These are phyloP conservation scores for Ecdyonurus torrentis DNA, from an alignment of 2,888 invertebrate genomes.

Conservation along the genomic window DNA sequence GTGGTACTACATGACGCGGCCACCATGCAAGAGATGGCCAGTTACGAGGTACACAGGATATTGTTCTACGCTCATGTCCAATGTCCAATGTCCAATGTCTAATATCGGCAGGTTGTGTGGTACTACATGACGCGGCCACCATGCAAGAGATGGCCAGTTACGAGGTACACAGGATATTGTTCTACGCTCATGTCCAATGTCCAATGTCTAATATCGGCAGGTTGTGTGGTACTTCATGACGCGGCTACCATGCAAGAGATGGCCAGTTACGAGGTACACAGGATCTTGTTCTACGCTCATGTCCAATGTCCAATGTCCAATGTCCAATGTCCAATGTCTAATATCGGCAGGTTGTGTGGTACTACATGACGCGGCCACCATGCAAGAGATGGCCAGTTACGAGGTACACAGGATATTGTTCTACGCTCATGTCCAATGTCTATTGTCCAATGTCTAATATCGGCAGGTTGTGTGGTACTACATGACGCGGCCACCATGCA, in stretches of 20 bases:
- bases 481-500: slow-evolving; percentile 64
- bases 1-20: slow-evolving; percentile 46
- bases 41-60: slow-evolving; percentile 83
- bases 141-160: slow-evolving; percentile 74
- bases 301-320: too few species aligned
- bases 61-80: slow-evolving; percentile 90
- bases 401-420: slow-evolving; percentile 85
- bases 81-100: too few species aligned
- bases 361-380: slow-evolving; percentile 55
- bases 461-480: slow-evolving; percentile 35
- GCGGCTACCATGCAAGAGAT: slow-evolving; percentile 64
- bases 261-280: slow-evolving; percentile 76
- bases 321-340: too few species aligned
- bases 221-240: slow-evolving; percentile 43
- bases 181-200: slow-evolving; percentile 91
- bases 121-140: slow-evolving; percentile 51
- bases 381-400: slow-evolving; percentile 71
- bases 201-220: slow-evolving; percentile 32
- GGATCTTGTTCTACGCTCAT: slow-evolving; percentile 87
- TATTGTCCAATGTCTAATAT: too few species aligned
- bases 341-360: slow-evolving; percentile 35
- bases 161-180: slow-evolving; percentile 80
- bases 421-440: slow-evolving; percentile 89
- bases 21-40: slow-evolving; percentile 63
- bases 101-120: slow-evolving; percentile 35